phyloP scores from a whole-genome alignment of 2,797 vertebrate species.

The Sebastes hopkinsi region DNA sequence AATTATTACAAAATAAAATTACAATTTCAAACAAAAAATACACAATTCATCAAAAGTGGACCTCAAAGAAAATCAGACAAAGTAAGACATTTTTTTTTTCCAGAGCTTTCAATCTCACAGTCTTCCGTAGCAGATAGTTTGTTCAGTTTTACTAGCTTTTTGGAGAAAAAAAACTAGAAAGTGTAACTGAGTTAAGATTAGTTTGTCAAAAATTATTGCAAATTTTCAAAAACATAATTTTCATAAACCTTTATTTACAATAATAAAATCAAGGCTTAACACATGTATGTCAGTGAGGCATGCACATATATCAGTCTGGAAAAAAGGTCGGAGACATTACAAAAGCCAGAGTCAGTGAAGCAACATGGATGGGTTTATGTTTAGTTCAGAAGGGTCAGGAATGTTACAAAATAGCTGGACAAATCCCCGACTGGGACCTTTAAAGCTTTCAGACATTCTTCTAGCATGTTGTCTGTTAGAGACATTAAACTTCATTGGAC shows the following conservation, averaged over 20 bases:
- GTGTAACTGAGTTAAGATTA: no score
- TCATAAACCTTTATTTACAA: no score
- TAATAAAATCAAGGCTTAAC: neutral
- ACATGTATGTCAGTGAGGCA: neutral
- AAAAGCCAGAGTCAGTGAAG: neutral
- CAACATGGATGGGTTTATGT: neutral
- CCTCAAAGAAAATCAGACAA: neutral
- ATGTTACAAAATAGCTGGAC: neutral
- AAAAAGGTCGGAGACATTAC: neutral
- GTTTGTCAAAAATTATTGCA: no score
- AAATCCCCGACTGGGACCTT: neutral
- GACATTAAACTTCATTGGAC: slow-evolving; percentile 79
- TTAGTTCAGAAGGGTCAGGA: neutral
- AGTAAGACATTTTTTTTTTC: neutral
- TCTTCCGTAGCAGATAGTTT: no score
- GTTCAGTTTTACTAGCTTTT: no score
- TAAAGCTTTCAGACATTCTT: neutral
- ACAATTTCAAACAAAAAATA: neutral
- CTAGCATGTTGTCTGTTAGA: slow-evolving; percentile 71
- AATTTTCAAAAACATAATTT: no score
- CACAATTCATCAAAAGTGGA: neutral
- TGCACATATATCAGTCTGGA: neutral
- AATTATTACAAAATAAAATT: neutral
- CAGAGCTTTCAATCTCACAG: no score
- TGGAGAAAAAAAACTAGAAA: no score